Percentiles rank a stretch among this genome's conserved stretches.
Evolutionary conservation across 2,888 invertebrate genomes (phyloP).

Genomic region (Aphrophora alni): DNA sequence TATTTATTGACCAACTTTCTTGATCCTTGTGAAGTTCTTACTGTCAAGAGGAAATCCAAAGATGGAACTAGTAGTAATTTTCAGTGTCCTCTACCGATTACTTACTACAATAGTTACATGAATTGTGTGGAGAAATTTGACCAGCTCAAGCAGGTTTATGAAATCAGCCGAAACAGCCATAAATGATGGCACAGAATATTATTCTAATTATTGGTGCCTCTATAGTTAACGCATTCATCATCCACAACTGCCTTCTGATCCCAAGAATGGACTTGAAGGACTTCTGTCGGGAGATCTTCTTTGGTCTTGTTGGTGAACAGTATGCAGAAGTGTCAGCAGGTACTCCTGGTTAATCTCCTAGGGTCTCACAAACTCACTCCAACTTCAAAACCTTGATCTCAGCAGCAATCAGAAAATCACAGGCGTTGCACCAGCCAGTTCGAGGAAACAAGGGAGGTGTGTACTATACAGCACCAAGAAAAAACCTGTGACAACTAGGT

Average conservation of each 20-base stretch:
- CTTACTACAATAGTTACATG: constrained; percentile 52
- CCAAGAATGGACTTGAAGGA: constrained; percentile 15
- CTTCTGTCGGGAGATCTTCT: constrained; percentile 20
- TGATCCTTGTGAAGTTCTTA: constrained; percentile 40
- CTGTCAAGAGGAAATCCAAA: constrained; percentile 38
- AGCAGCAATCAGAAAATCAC: constrained; percentile 4
- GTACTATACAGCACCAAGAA: constrained; percentile 21
- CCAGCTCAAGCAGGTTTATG: constrained; percentile 48
- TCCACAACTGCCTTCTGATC: constrained; percentile 19
- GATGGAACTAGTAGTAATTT: constrained; percentile 30
- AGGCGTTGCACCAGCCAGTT: constrained; percentile 17
- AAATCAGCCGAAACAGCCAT: constrained; percentile 50
- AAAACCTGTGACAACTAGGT: constrained; percentile 1
- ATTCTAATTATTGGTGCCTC: constrained; percentile 12
- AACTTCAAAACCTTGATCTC: constrained; percentile 14
- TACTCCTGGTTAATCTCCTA: neutral
- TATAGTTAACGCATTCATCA: constrained; percentile 21
- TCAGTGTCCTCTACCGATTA: constrained; percentile 48
- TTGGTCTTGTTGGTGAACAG: neutral
- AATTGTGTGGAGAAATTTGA: constrained; percentile 52
- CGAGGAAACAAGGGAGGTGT: constrained; percentile 3
- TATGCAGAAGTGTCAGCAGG: constrained; percentile 4
- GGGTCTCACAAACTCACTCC: neutral
- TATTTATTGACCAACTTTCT: constrained; percentile 39
- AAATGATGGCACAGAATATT: constrained; percentile 53